A percentile compares a stretch with the other conserved stretches of the same genome.
Evolutionary conservation across 1,140 invertebrate species (phyloP).

Genomic region (Propsilocerus akamusi): DNA sequence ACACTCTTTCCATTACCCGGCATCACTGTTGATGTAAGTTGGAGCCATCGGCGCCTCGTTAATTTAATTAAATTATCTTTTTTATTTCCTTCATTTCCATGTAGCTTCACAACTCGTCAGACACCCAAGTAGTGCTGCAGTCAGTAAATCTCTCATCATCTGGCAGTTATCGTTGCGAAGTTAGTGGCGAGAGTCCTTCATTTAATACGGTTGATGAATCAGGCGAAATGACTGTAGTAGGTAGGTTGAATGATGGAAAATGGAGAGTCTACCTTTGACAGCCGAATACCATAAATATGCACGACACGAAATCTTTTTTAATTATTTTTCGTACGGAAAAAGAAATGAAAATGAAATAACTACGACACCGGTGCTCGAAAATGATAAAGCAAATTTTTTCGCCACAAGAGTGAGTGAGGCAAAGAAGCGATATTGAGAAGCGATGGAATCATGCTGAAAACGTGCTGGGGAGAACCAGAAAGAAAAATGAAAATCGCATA

Average conservation of each 20-base stretch:
- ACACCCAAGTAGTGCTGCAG: constrained; percentile 40
- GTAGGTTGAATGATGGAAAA: constrained; percentile 28
- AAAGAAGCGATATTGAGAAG: background rate
- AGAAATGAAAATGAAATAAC: no score
- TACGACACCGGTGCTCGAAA: no score
- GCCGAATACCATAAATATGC: no score
- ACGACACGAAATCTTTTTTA: no score
- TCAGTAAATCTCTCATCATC: constrained; percentile 46
- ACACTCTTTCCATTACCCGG: constrained; percentile 39
- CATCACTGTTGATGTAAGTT: constrained; percentile 43
- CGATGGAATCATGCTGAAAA: background rate
- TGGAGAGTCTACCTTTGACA: constrained; percentile 19
- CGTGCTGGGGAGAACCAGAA: background rate
- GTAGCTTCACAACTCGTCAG: constrained; percentile 45
- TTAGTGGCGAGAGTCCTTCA: constrained; percentile 55
- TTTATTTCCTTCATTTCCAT: constrained; percentile 14
- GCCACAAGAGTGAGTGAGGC: no score
- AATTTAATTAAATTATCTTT: background rate
- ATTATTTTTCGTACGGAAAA: no score
- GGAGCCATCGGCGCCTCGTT: background rate
- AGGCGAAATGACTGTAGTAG: constrained; percentile 53
- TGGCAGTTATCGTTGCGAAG: constrained; percentile 58
- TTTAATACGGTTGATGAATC: constrained; percentile 58
- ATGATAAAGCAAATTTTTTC: no score
- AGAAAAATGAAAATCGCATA: constrained; percentile 1